Conservation (phyloP, 2,797 vertebrate species). For the Natrix natrix region DNA sequence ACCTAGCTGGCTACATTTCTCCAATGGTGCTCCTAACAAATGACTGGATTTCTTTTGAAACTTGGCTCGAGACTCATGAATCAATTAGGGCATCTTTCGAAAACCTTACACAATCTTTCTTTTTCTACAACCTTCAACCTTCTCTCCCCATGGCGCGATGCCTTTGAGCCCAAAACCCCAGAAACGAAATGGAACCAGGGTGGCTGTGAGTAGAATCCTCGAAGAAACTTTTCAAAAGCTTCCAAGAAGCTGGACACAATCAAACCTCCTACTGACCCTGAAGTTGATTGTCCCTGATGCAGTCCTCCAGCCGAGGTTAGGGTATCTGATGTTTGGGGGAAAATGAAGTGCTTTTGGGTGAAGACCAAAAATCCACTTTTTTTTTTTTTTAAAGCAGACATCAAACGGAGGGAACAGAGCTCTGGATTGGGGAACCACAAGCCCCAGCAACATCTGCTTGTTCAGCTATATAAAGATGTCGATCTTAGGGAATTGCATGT, state of each 20-base stretch:
- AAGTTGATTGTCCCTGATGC: conserved; percentile 52
- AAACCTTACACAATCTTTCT: not conserved
- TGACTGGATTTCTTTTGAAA: too few relatives aligned
- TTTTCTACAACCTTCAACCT: conserved; percentile 25
- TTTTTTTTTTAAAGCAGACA: too few relatives aligned
- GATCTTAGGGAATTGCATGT: conserved; percentile 67
- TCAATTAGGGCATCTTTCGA: too few relatives aligned
- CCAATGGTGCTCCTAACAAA: not conserved
- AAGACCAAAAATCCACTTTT: not conserved
- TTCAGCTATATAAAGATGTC: conserved; percentile 65
- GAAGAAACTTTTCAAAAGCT: conserved; percentile 29
- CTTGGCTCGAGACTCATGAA: too few relatives aligned
- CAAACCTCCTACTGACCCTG: conserved; percentile 16
- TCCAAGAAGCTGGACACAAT: not conserved
- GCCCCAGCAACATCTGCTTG: conserved; percentile 70
- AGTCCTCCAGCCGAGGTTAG: conserved; percentile 45
- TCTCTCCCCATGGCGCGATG: not conserved
- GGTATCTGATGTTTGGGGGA: conserved; percentile 54
- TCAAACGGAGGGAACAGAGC: too few relatives aligned
- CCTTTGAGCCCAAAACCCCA: not conserved
- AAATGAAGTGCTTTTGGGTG: conserved; percentile 66
- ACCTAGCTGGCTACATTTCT: conserved; percentile 5
- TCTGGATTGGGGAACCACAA: conserved; percentile 56
- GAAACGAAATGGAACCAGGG: not conserved
- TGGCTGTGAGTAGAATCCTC: conserved; percentile 41